These are phyloP conservation scores for Orientallactaga sibirica DNA, from an alignment of 2,797 vertebrate genomes.

Conservation along the genomic window DNA sequence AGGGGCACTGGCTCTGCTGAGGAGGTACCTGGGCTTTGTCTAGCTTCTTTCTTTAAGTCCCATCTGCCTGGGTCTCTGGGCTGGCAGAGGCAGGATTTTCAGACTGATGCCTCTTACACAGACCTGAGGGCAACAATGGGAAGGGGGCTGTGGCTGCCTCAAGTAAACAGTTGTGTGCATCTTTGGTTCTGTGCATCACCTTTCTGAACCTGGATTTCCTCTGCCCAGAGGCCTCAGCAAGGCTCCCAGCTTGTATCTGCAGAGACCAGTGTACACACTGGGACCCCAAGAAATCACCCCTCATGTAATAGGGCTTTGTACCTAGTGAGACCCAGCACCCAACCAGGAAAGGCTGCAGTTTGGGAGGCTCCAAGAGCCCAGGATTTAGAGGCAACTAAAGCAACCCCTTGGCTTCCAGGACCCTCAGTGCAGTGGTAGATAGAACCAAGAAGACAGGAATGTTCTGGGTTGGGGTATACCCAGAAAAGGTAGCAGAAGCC, in stretches of 20 bases:
- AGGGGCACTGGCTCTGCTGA: not conserved
- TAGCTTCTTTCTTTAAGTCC: constrained; percentile 39
- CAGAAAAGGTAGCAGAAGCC: not conserved
- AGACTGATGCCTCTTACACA: not conserved
- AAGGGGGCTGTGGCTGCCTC: not conserved
- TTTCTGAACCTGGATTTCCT: not conserved
- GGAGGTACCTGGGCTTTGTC: constrained; percentile 73
- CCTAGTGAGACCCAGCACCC: not conserved
- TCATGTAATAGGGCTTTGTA: not conserved
- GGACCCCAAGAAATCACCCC: not conserved
- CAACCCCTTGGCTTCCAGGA: not conserved
- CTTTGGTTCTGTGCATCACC: not conserved
- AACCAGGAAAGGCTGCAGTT: not conserved
- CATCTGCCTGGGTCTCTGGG: constrained; percentile 10
- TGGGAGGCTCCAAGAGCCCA: not conserved
- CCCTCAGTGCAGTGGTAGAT: not conserved
- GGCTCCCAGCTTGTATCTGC: constrained; percentile 9
- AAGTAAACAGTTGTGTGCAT: rapidly evolving
- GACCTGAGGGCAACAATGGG: not conserved
- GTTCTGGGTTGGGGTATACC: not conserved
- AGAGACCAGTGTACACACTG: not conserved
- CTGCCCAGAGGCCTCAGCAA: constrained; percentile 19
- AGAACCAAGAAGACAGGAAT: not conserved
- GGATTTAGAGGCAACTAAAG: not conserved
- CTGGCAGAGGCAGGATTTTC: not conserved